Percentiles rank a stretch among this genome's conserved stretches.
Evolutionary conservation across 2,888 invertebrate genomes (phyloP).

Genomic region (Tipula confusa): DNA sequence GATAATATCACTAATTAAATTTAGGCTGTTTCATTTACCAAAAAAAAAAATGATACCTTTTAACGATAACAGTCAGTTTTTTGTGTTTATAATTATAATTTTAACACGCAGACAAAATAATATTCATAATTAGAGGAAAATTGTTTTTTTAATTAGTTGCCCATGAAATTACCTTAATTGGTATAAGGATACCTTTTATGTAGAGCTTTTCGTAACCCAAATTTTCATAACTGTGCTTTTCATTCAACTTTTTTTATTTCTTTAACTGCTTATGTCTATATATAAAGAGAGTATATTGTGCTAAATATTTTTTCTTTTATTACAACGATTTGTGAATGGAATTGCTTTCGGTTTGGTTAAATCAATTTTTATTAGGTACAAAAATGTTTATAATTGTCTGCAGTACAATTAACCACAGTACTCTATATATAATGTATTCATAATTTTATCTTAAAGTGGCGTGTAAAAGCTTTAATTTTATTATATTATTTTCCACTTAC

Average conservation of each 20-base stretch:
- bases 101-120: neutral
- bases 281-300: neutral
- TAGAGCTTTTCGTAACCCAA: neutral
- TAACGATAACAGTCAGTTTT: neutral
- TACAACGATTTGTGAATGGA: neutral
- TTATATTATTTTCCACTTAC: too few species aligned
- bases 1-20: neutral
- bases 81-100: neutral
- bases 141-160: neutral
- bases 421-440: too few species aligned
- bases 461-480: too few species aligned
- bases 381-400: too few species aligned
- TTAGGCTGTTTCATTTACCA: neutral
- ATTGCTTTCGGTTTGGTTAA: neutral
- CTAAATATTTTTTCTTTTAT: neutral
- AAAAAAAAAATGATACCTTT: neutral
- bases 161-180: neutral
- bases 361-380: too few species aligned
- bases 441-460: too few species aligned
- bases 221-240: neutral
- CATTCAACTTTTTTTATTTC: neutral
- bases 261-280: neutral
- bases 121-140: neutral
- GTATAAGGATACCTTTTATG: neutral
- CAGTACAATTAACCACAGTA: too few species aligned